Base-by-base conservation (phyloP, 1,140 invertebrate genomes). In the Pseudobourletiella spinata region DNA sequence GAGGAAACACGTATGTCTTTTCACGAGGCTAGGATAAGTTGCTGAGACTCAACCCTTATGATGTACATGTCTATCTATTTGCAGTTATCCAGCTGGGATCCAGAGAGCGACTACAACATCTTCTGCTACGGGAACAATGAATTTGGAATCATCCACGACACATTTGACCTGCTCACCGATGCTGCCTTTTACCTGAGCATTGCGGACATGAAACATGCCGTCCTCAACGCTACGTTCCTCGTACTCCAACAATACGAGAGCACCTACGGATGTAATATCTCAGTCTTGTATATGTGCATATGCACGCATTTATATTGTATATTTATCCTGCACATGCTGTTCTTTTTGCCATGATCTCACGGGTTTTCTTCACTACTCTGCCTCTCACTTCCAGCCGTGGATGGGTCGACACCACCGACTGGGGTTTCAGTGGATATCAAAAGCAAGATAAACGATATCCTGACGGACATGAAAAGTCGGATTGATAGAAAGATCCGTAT, bases 61-160 rank as follows among this genome's bases (percentile, higher is more conserved):
- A n/a, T n/a, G n/a, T n/a, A n/a, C n/a, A n/a, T n/a, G n/a, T n/a
- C 29, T 15, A 22, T 32, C 39, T 56, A 32, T 26, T n/a, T 56
- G 20, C 22, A 35, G 26, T 28, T 59, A 26, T 22, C 16, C 29
- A 44, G 48, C 22, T 61, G 59, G 59, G 54, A 62, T 32, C 60
- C 60, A 3, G 50, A 52, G 3, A 22, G 11, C 29, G 50, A 52
- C 14, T 52, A 52, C 29, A 54, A 54, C 59, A 57, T 57, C 14
- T 62, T 57, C 42, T 62, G 60, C 26, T 62, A 28, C 26, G 60
- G 60, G 20, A 62, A 56, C 25, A 62, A 62, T 29, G 26, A 44
- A 57, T 59, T 20, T 48, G 60, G 52, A 18, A 35, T 44, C 6
- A 57, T 62, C 22, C 60, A 62, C 24, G 51, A 32, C n/a, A 42